phyloP scores from a whole-genome alignment of 2,888 invertebrate species.

The Mythimna loreyi region DNA sequence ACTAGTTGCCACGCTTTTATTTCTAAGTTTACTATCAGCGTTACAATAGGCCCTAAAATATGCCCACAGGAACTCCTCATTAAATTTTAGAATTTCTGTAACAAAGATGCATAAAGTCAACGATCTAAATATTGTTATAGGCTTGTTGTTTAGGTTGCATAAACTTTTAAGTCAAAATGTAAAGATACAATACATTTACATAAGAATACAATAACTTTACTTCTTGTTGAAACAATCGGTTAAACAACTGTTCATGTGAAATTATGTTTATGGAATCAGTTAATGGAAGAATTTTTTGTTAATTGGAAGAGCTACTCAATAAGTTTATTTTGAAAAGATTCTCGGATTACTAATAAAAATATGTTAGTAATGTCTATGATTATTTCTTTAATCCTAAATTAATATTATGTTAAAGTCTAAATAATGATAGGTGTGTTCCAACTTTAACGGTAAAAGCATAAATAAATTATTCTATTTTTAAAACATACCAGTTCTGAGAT shows the following conservation, averaged over 20 bases:
- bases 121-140: conserved; percentile 24
- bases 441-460: conserved; percentile 10
- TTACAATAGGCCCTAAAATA: not conserved
- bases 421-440: conserved; percentile 17
- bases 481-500: not conserved
- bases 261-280: conserved; percentile 13
- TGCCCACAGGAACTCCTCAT: not conserved
- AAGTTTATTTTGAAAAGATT: not conserved
- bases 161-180: conserved; percentile 28
- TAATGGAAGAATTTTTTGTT: no score
- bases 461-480: not conserved
- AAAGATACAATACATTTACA: conserved; percentile 51
- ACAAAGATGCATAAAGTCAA: conserved; percentile 10
- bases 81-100: not conserved
- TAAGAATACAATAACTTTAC: conserved; percentile 44
- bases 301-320: not conserved
- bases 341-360: not conserved
- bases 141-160: conserved; percentile 27
- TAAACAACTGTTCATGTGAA: conserved; percentile 17
- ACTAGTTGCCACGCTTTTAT: not conserved
- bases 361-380: not conserved
- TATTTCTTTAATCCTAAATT: not conserved
- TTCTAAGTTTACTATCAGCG: not conserved
- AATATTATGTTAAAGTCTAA: not conserved
- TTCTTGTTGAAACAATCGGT: conserved; percentile 23